phyloP scores from a whole-genome alignment of 2,888 invertebrate genomes.

The Antheraea yamamai region DNA sequence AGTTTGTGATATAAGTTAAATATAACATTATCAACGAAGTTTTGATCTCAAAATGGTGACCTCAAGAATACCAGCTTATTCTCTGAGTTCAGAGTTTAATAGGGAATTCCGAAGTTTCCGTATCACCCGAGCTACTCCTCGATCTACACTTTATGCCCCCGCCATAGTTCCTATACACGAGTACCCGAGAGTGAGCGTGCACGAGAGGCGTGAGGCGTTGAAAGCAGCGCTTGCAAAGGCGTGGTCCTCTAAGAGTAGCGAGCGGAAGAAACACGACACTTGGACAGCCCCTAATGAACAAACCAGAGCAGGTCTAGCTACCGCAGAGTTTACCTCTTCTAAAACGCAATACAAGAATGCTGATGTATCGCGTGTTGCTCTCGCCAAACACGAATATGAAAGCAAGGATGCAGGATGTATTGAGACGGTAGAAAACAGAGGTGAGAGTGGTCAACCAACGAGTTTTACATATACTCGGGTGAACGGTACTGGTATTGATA shows the following conservation, averaged over 20 bases:
- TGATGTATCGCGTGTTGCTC: slow-evolving; percentile 69
- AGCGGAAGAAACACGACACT: slow-evolving; percentile 74
- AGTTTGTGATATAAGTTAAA: slow-evolving; percentile 63
- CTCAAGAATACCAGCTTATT: slow-evolving; percentile 84
- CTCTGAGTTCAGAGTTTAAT: slow-evolving; percentile 84
- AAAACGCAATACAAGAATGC: slow-evolving; percentile 62
- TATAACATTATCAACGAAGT: slow-evolving; percentile 62
- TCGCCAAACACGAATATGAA: slow-evolving; percentile 74
- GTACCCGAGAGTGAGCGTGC: slow-evolving; percentile 82
- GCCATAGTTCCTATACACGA: slow-evolving; percentile 83
- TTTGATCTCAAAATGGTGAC: slow-evolving; percentile 84
- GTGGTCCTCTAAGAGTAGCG: slow-evolving; percentile 74
- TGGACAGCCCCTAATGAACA: slow-evolving; percentile 72
- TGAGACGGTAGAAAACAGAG: slow-evolving; percentile 59
- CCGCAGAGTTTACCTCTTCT: slow-evolving; percentile 60
- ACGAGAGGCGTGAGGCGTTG: slow-evolving; percentile 77
- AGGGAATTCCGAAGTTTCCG: slow-evolving; percentile 83
- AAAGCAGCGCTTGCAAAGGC: slow-evolving; percentile 79
- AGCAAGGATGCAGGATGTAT: slow-evolving; percentile 66
- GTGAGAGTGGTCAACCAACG: slow-evolving; percentile 60
- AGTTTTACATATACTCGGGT: slow-evolving; percentile 66
- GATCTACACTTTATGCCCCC: slow-evolving; percentile 76
- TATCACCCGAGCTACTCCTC: slow-evolving; percentile 77
- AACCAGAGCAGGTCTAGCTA: slow-evolving; percentile 61
- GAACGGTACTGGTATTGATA: slow-evolving; percentile 71